Base-by-base conservation (phyloP, 1,140 invertebrate species). In the Tetramorium simillimum region DNA sequence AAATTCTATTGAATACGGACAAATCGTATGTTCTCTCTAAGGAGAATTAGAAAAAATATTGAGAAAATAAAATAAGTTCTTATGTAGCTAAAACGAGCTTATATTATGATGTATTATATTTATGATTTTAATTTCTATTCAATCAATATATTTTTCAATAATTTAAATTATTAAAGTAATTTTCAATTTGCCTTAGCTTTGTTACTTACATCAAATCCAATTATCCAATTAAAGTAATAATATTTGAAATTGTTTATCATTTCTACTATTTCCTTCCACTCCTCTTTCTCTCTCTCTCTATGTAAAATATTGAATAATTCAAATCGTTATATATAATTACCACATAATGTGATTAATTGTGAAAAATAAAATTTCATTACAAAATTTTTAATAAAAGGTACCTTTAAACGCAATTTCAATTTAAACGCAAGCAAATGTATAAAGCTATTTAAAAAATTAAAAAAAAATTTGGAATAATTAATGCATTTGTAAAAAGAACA, bases 41-140 rank as follows among this genome's bases (percentile, higher is more conserved):
- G 2, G 10, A 46, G 12, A 75, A 18, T 77, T 62, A 28, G 51
- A 63, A 58, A 40, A 65, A 37, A 37, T 69, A 37, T 12, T 40
- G 14, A 33, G 33, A 16, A 86, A 4, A 78, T 86, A 18, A 24
- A 78, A 58, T 77, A 78, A 86, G 28, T 78, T 75, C 49, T 43
- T 73, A 84, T 28, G 10, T 77, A 24, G 9, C 43, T 51, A 77
- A 78, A 40, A 18, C 1, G 21, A 65, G 9, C 24, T 78, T 46
- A 28, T 21, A 65, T 69, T 7, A 28, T 75, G 33, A 33, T 4
- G 33, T 33, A 33, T 33, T 33, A 33, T 12, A 63, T n/a, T 73
- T 40, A 18, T n/a, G 46, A 33, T 6, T 24, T 56, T 37, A 60
- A 28, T 24, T 63, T 53, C 2, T 12, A 82, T 58, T 46, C 16